Evolutionary conservation across 2,113 vertebrate species (phyloP), one percentile per base, ranked within the genome.

Genomic region (Corythaixoides concolor): DNA sequence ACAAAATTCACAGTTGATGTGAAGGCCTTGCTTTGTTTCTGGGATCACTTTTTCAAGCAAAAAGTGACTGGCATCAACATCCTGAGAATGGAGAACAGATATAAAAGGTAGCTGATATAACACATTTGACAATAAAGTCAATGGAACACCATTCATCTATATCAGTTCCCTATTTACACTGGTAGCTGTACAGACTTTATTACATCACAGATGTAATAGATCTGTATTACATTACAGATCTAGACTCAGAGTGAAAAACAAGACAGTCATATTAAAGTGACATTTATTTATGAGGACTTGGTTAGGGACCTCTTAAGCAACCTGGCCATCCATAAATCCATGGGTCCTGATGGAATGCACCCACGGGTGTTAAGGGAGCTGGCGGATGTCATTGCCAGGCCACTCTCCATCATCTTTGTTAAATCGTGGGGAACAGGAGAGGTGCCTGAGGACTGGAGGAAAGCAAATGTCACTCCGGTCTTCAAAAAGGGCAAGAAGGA

Each of bases 131-230:
- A 78, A 30, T 32, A 2, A 88, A 63, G 22, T 52, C n/a, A 59
- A 32, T 4, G 19, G 23, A 58, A 50, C 0, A 0, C 8, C 15
- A 19, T 18, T 80, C 5, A 35, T 35, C 52, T 85, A 15, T 27
- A 43, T 41, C 41, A 58, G 17, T 3, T 81, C 16, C 26, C 67
- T 87, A 11, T 75, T 91, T 67, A 63, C 20, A 27, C 6, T 56
- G n/a, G 8, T 45, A 15, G 13, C 15, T 93, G 4, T 27, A 32
- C 2, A 55, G 41, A 6, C 17, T 69, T 83, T 49, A n/a, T n/a
- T n/a, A n/a, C n/a, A n/a, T n/a, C n/a, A n/a, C n/a, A n/a, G n/a
- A n/a, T n/a, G n/a, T n/a, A n/a, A n/a, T n/a, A n/a, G n/a, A n/a
- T n/a, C n/a, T n/a, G n/a, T n/a, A n/a, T 73, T 33, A 70, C 2